Conservation (phyloP, 2,888 invertebrate species). For the Nomada fabriciana region DNA sequence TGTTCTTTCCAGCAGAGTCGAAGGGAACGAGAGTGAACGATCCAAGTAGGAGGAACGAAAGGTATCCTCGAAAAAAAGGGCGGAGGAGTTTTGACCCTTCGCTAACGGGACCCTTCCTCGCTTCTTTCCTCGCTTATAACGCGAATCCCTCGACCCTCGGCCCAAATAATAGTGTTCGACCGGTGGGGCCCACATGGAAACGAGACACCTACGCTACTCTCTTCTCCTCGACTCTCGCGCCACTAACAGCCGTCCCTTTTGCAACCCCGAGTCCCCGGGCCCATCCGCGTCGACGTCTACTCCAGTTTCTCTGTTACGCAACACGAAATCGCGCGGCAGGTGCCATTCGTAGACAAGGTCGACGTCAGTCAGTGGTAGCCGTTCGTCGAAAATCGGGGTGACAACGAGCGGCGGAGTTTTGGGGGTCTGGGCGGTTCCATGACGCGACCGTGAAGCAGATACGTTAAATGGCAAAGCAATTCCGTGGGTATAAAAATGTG, state of each 20-base stretch:
- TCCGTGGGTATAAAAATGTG: background rate
- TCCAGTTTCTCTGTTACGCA: constrained; percentile 70
- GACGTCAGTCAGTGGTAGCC: constrained; percentile 35
- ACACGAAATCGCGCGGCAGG: constrained; percentile 66
- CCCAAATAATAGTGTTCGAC: constrained; percentile 81
- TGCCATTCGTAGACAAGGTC: constrained; percentile 64
- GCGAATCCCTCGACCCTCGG: constrained; percentile 78
- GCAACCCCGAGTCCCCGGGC: background rate
- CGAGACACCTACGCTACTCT: constrained; percentile 69
- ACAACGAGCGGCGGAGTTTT: background rate
- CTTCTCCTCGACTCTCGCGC: constrained; percentile 32
- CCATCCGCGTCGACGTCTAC: constrained; percentile 24
- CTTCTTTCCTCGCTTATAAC: constrained; percentile 80
- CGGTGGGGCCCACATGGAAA: constrained; percentile 70
- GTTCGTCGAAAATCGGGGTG: constrained; percentile 13
- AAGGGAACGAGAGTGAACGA: constrained; percentile 57
- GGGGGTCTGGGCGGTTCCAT: background rate
- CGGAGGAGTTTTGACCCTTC: constrained; percentile 81
- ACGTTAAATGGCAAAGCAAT: background rate
- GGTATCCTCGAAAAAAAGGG: constrained; percentile 72
- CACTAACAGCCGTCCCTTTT: constrained; percentile 9
- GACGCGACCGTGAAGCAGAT: background rate
- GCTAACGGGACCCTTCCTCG: constrained; percentile 83
- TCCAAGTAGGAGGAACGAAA: constrained; percentile 64
- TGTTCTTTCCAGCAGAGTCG: constrained; percentile 56